Conservation (phyloP, 2,113 vertebrate genomes). For the Erpornis zantholeuca region DNA sequence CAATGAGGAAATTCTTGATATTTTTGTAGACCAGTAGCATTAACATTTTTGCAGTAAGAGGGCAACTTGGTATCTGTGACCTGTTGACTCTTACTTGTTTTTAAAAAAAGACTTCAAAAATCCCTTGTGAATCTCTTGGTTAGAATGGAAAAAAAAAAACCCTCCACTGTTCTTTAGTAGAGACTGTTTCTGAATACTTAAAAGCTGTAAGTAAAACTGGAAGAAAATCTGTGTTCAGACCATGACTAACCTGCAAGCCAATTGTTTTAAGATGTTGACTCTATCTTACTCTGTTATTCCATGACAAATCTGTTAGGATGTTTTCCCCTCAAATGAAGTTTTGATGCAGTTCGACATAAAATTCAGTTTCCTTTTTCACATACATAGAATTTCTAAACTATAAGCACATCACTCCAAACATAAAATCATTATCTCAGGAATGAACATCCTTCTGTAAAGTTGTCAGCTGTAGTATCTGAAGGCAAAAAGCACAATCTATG, state of each 20-base stretch:
- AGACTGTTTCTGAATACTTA: conserved; percentile 13
- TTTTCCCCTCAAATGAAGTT: neutral
- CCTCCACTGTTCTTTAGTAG: neutral
- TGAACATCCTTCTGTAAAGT: neutral
- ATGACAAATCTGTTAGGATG: neutral
- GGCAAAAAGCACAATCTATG: neutral
- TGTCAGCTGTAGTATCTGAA: neutral
- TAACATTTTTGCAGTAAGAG: conserved; percentile 52
- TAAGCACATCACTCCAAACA: neutral
- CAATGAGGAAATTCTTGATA: neutral
- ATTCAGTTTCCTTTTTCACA: neutral
- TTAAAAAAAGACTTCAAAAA: neutral
- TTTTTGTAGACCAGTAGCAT: conserved; percentile 31
- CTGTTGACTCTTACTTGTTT: conserved; percentile 1
- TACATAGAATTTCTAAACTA: neutral
- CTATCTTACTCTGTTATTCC: neutral
- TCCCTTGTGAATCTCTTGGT: conserved; percentile 1
- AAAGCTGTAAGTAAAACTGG: neutral
- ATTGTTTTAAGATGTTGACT: neutral
- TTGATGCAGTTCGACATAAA: neutral
- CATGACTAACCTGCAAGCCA: neutral
- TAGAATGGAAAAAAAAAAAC: neutral
- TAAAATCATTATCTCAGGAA: neutral
- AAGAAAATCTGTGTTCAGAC: neutral
- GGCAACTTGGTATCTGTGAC: neutral